These are phyloP conservation scores for Ranitomeya variabilis DNA, from an alignment of 2,113 vertebrate species.

Conservation along the genomic window DNA sequence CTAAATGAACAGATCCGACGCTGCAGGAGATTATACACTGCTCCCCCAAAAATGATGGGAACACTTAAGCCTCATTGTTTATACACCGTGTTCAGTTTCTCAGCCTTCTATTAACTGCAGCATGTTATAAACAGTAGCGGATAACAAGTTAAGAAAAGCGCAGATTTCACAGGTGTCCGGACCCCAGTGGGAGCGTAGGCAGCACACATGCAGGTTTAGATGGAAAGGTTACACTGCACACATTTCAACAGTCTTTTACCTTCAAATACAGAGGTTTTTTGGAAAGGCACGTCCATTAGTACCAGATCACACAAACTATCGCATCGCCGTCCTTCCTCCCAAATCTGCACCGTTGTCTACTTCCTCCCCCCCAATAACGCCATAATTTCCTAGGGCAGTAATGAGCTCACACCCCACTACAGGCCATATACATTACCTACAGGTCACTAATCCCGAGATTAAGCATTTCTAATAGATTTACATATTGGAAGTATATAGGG, in stretches of 20 bases:
- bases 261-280: background rate
- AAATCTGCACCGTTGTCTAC: background rate
- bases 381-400: background rate
- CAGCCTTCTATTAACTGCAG: too few species aligned
- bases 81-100: too few species aligned
- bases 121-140: too few species aligned
- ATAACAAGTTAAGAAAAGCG: background rate
- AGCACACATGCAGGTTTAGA: background rate
- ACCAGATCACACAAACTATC: background rate
- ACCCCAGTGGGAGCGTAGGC: background rate
- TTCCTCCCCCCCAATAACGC: background rate
- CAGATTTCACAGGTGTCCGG: background rate
- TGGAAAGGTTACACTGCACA: background rate
- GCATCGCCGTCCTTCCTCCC: background rate
- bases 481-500: too few species aligned
- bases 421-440: background rate
- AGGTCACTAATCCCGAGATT: background rate
- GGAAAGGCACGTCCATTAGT: background rate
- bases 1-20: too few species aligned
- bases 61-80: too few species aligned
- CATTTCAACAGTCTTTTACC: background rate
- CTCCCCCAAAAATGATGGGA: too few species aligned
- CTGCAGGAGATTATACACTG: too few species aligned
- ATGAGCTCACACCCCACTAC: background rate
- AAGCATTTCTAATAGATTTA: background rate